Evolutionary conservation across 2,888 invertebrate species (phyloP), one percentile per base, ranked within the genome.

Genomic region (Sympetrum striolatum): DNA sequence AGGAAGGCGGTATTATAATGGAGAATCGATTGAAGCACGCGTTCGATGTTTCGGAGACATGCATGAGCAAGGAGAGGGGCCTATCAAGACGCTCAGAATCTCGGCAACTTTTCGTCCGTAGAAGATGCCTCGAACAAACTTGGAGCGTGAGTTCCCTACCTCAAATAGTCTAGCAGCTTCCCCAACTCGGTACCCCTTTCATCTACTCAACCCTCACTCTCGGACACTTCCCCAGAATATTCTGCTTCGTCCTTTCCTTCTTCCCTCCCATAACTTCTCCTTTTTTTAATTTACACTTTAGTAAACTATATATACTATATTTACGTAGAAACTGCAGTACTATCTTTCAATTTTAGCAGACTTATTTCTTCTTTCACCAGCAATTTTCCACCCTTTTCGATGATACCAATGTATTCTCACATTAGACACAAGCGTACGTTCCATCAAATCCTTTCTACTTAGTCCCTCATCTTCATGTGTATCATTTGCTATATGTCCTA

Each of bases 81-180:
- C 53, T 53, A 53, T 53, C 73, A 73, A 73, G 86, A 86, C 31
- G 60, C 86, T 60, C 86, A 35, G 60, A 86, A 86, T 86, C 86
- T 64, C 86, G 86, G 35, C 37, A 86, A 86, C 86, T 86, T 86
- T 64, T 37, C 60, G 39, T 86, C 37, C 60, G 53, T 86, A 86
- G 86, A 37, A 64, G 86, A 64, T 60, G 86, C 64, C 60, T 58
- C 60, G 86, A 60, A 86, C 86, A 86, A 86, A 86, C 86, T 86
- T 86, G 37, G 58, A 37, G 35, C 35, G 58, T 53, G 58, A 86
- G 86, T 86, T 86, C 60, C 86, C 31, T 73, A 31, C 73, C 73
- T 31, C 60, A 86, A 60, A 60, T 86, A 86, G 86, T 86, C 86
- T 60, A 64, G 86, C 86, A 86, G 53, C 53, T 73, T 73, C 73